Conservation (phyloP, 2,888 invertebrate species). For the Emesis furor region DNA sequence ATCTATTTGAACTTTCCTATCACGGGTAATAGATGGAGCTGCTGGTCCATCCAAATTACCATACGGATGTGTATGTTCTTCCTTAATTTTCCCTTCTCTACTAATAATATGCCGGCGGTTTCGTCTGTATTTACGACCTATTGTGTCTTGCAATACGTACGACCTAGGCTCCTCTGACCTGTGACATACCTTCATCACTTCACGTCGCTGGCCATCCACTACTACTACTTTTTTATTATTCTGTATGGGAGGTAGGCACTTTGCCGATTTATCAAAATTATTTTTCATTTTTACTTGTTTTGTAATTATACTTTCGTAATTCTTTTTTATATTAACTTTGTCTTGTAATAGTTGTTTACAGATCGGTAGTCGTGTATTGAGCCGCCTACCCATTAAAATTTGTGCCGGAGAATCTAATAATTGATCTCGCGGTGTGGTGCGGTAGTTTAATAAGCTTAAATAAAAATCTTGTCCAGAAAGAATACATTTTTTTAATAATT, state of each 20-base stretch:
- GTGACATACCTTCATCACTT: too few species aligned
- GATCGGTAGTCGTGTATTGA: background rate
- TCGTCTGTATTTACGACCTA: too few species aligned
- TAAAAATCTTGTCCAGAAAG: constrained; percentile 47
- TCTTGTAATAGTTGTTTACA: background rate
- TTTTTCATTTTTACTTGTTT: background rate
- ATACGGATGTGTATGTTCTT: too few species aligned
- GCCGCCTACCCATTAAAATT: background rate
- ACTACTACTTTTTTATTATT: background rate
- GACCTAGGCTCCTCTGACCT: too few species aligned
- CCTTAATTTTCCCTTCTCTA: too few species aligned
- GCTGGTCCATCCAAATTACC: too few species aligned
- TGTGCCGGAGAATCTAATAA: too few species aligned
- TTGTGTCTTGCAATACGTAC: too few species aligned
- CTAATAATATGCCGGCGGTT: too few species aligned
- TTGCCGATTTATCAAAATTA: background rate
- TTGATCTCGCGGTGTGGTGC: constrained; percentile 39
- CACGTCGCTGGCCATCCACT: background rate
- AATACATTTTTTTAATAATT: constrained; percentile 46
- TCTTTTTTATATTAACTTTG: background rate
- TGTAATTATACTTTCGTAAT: background rate
- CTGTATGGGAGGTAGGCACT: background rate
- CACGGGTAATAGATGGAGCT: too few species aligned
- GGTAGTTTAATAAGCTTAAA: constrained; percentile 53
- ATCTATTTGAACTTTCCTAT: too few species aligned